phyloP scores from a whole-genome alignment of 2,113 vertebrate genomes.

The Trichomycterus rosablanca region DNA sequence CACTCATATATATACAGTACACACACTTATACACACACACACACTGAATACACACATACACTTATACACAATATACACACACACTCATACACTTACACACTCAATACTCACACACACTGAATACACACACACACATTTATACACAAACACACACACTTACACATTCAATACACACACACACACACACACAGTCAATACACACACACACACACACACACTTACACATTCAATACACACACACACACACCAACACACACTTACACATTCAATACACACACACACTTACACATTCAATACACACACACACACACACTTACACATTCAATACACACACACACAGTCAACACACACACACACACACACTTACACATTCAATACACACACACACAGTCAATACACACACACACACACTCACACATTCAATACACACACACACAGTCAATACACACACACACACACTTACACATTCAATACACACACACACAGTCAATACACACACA shows the following conservation, averaged over 20 bases:
- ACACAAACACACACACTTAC: too few relatives aligned
- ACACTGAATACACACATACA: too few relatives aligned
- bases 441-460: not conserved
- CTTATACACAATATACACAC: too few relatives aligned
- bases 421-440: too few relatives aligned
- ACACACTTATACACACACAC: conserved; percentile 7
- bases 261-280: conserved; percentile 2
- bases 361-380: not conserved
- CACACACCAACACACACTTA: too few relatives aligned
- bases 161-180: conserved; percentile 5
- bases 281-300: conserved; percentile 14
- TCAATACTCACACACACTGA: not conserved
- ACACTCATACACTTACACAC: not conserved
- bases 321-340: too few relatives aligned
- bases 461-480: not conserved
- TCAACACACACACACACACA: conserved; percentile 1
- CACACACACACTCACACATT: conserved; percentile 4
- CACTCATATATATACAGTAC: conserved; percentile 65
- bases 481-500: conserved; percentile 45
- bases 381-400: too few relatives aligned
- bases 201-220: conserved; percentile 8
- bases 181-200: conserved; percentile 47
- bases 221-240: too few relatives aligned
- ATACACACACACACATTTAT: conserved; percentile 51
- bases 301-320: conserved; percentile 9